Evolutionary conservation across 1,140 invertebrate genomes (phyloP).

Genomic region (Drosophila varians): DNA sequence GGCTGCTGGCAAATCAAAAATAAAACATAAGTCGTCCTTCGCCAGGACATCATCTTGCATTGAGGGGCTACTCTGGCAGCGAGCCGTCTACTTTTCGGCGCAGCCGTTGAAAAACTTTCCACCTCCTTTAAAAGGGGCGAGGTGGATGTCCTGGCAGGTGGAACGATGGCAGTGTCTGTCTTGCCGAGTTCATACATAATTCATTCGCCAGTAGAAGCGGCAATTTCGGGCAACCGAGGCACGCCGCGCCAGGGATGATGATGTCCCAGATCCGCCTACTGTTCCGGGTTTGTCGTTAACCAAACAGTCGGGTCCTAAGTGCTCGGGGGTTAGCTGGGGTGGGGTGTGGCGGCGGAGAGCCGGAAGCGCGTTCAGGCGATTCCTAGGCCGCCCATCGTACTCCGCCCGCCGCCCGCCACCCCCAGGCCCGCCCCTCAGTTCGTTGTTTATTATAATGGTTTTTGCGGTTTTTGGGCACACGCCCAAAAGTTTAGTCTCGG

Average conservation of each 20-base stretch:
- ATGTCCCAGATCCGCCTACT: constrained; percentile 4
- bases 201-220: constrained; percentile 53
- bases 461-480: constrained; percentile 62
- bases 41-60: constrained; percentile 39
- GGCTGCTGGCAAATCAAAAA: constrained; percentile 39
- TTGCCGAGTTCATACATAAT: constrained; percentile 68
- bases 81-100: constrained; percentile 56
- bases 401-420: too few relatives aligned
- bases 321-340: constrained; percentile 43
- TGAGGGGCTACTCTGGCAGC: constrained; percentile 56
- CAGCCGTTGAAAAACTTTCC: constrained; percentile 53
- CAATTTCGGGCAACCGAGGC: constrained; percentile 27
- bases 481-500: constrained; percentile 41
- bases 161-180: constrained; percentile 8
- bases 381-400: constrained; percentile 31
- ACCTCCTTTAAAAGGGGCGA: neutral
- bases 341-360: constrained; percentile 4
- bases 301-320: constrained; percentile 67
- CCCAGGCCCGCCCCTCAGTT: constrained; percentile 11
- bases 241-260: neutral
- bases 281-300: constrained; percentile 58
- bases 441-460: constrained; percentile 81
- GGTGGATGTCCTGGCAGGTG: neutral
- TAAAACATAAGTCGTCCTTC: constrained; percentile 30
- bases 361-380: constrained; percentile 62